Base-by-base conservation (phyloP, 2,888 invertebrate genomes). In the Archaeoteleia sp. region DNA sequence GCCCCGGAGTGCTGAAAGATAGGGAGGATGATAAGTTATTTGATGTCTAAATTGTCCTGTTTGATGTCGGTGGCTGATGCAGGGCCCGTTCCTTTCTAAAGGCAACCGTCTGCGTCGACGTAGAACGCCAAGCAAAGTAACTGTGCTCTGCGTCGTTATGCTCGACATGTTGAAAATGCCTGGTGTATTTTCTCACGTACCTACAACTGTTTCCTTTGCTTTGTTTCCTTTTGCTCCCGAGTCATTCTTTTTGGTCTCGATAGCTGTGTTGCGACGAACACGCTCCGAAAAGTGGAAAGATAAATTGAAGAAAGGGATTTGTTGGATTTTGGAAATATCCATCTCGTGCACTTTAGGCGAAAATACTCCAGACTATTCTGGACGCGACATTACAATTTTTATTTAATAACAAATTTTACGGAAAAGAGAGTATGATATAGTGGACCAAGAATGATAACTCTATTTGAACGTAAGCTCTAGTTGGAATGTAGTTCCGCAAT, bases 1-100 rank as follows among this genome's bases (percentile, higher is more conserved):
- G n/a, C 7, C 1, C 15, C 12, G 39, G 39, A 55, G 67, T 43
- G 35, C 34, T 15, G 42, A 35, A 42, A 34, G 53, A 42, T 60
- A 37, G 10, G 14, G 35, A 27, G 32, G 37, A 13, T 39, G 51
- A 39, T 7, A 40, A 69, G 68, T 78, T 79, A 74, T 79, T 79
- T 74, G 77, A 72, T 72, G 76, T 76, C 74, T 75, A 79, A 81
- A 80, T 80, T 75, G 76, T 78, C 71, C 72, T 73, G 75, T 80
- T 80, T 79, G 77, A 78, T 77, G 78, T 76, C 71, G 70, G 54
- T 67, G 73, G 69, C 58, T 77, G 78, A 75, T 74, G 75, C 71
- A 65, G 57, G 27, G 51, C 30, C 20, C 43, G 51, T 42, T 46
- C 27, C 30, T 60, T 61, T 60, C 43, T 53, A 51, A 60, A 29